Percentiles rank a stretch among this genome's conserved stretches.
These are phyloP conservation scores for Petroica traversi DNA, from an alignment of 2,113 vertebrate species.

Conservation along the genomic window DNA sequence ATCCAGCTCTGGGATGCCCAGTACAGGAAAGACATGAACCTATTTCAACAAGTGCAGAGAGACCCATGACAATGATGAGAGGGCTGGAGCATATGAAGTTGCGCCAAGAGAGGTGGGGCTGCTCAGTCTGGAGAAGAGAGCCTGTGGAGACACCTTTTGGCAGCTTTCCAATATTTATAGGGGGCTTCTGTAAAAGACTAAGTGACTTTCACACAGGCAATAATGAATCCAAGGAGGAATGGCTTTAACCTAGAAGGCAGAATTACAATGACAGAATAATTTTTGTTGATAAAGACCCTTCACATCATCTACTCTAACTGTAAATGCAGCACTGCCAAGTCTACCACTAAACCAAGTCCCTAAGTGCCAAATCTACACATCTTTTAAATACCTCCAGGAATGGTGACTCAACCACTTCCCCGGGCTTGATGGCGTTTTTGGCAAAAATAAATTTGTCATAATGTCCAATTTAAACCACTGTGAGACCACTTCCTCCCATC, in stretches of 20 bases:
- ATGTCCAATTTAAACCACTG: background rate
- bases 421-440: background rate
- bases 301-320: background rate
- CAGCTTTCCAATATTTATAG: background rate
- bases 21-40: background rate
- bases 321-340: background rate
- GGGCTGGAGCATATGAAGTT: background rate
- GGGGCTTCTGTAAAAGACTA: background rate
- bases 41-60: accelerated
- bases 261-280: background rate
- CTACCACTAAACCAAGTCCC: background rate
- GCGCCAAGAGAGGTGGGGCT: background rate
- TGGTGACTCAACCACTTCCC: background rate
- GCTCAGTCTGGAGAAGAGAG: background rate
- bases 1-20: background rate
- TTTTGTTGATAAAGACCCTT: background rate
- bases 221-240: background rate
- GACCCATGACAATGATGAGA: background rate
- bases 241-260: background rate
- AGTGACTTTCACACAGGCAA: background rate
- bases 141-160: background rate
- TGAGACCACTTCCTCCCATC: background rate
- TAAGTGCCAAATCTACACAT: accelerated
- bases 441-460: background rate
- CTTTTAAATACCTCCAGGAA: background rate